Percentiles rank a stretch among this genome's conserved stretches.
Evolutionary conservation across 2,113 vertebrate species (phyloP).

Genomic region (Notiomystis cincta): DNA sequence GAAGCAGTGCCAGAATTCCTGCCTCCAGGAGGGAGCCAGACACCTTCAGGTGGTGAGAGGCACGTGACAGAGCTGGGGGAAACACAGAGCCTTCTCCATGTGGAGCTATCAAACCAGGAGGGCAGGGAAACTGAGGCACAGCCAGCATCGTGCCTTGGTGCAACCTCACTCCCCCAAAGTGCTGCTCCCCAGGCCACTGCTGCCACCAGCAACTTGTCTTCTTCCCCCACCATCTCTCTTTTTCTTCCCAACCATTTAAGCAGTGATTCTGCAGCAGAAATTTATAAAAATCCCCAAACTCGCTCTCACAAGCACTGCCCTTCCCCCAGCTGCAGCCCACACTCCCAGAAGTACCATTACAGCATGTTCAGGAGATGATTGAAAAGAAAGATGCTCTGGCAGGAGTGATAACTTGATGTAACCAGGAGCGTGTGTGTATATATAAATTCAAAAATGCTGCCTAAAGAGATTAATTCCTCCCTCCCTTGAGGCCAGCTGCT

Average conservation of each 20-base stretch:
- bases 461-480: background rate
- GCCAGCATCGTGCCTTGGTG: background rate
- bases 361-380: background rate
- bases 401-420: background rate
- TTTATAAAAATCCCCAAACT: background rate
- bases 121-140: background rate
- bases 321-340: background rate
- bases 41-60: accelerated
- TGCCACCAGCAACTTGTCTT: background rate
- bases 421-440: background rate
- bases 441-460: background rate
- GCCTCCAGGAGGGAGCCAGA: background rate
- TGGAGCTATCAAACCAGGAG: accelerated
- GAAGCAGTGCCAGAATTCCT: background rate
- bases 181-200: background rate
- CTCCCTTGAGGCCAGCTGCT: background rate
- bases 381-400: background rate
- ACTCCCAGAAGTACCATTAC: background rate
- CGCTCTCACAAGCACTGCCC: background rate
- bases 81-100: background rate
- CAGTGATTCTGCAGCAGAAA: background rate
- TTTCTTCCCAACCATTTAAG: background rate
- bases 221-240: background rate
- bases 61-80: background rate
- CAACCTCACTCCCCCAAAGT: accelerated